Conservation (phyloP, 2,113 vertebrate genomes). For the Xenus cinereus region DNA sequence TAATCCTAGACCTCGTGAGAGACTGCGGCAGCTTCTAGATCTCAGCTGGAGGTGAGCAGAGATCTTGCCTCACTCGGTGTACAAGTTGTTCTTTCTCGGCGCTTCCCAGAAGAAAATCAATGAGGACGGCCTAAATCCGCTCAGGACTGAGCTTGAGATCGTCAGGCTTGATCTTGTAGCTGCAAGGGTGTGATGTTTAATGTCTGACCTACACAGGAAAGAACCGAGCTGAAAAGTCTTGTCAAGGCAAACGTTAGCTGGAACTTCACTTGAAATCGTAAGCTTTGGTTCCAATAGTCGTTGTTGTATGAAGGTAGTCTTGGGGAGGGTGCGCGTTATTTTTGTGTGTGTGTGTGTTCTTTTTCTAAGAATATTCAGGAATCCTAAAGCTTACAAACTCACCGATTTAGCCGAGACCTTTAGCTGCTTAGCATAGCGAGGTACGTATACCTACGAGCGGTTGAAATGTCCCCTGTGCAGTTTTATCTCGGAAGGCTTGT, state of each 20-base stretch:
- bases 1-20: not conserved
- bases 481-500: not conserved
- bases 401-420: not conserved
- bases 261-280: not conserved
- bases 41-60: not conserved
- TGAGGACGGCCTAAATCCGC: not conserved
- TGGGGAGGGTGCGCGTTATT: accelerated
- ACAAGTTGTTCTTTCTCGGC: not conserved
- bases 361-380: not conserved
- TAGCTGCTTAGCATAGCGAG: not conserved
- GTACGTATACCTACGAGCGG: not conserved
- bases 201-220: accelerated
- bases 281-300: not conserved
- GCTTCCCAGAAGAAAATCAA: accelerated
- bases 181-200: not conserved
- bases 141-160: not conserved
- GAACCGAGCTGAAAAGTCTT: not conserved
- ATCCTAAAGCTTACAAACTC: not conserved
- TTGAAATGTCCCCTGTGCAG: not conserved
- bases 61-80: accelerated
- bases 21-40: not conserved
- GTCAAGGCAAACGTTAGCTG: not conserved
- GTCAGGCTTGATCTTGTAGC: not conserved
- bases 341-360: not conserved
- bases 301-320: too few relatives aligned